Base-by-base conservation (phyloP, 2,113 vertebrate genomes). In the Bungarus multicinctus region DNA sequence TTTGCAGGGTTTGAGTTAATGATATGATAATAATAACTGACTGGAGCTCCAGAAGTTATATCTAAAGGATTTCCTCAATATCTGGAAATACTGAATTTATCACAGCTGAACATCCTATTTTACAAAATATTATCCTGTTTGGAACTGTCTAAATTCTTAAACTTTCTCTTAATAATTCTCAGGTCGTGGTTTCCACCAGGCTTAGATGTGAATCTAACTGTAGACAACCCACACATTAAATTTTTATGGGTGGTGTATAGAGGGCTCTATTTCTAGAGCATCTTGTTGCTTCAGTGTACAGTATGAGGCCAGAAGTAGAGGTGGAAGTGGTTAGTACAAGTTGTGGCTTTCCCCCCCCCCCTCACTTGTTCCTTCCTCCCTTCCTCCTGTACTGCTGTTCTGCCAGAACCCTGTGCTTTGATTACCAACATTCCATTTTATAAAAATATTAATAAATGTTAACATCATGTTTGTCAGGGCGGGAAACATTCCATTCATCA, bases 311-410 rank as follows among this genome's bases (percentile, higher is more conserved):
- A 81, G 69, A 20, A 81, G 20, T 81, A 81, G 74, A 43, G 34
- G 6, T 39, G 34, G 69, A 39, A 16, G 34, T 81, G 6, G 69
- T 60, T 81, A 81, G 18, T 9, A 39, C 34, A 39, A 81, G 34
- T 81, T 39, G 69, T 81, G 69, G 69, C 69, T 9, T 22, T 22
- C 22, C 3, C 0, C 0, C 0, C 0, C 16, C 16, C 69, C n/a
- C 69, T 20, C 34, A 39, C 6, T 22, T 39, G 34, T 8, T 74
- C 14, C 64, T 74, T n/a, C 69, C 2, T 81, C 69, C 14, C 64
- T 74, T n/a, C 69, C 7, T 81, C 69, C 69, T 81, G 6, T 81
- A 81, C 7, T 81, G 34, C 34, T 81, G 2, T 81, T 81, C 34
- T 81, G 22, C 69, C 20, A 39, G 69, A 22, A 18, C 69, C 69